These are phyloP conservation scores for Bucorvus abyssinicus DNA, from an alignment of 2,797 vertebrate genomes.

Conservation along the genomic window DNA sequence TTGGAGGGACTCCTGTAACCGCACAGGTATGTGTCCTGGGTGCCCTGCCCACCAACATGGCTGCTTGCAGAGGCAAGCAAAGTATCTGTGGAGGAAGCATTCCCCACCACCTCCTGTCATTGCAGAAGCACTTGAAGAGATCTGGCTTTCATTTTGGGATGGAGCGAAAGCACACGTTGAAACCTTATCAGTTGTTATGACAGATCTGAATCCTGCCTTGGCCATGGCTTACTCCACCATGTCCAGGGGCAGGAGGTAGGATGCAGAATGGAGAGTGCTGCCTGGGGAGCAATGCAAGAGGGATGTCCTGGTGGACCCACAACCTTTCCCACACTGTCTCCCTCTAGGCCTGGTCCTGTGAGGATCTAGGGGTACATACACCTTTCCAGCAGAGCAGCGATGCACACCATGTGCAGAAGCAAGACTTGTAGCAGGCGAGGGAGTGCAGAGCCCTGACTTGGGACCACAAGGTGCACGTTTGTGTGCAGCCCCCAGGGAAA, in stretches of 20 bases:
- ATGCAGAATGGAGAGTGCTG: fast-evolving
- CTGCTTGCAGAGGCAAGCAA: fast-evolving
- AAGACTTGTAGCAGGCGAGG: not conserved
- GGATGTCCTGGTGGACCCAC: not conserved
- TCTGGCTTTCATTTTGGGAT: not conserved
- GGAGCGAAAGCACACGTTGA: slow-evolving; percentile 24
- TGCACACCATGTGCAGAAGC: not conserved
- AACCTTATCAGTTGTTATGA: slow-evolving; percentile 12
- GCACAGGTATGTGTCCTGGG: fast-evolving
- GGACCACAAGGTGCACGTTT: fast-evolving
- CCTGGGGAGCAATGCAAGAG: not conserved
- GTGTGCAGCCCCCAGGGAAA: not conserved
- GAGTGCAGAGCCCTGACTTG: fast-evolving
- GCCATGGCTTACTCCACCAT: not conserved
- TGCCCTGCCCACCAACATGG: fast-evolving
- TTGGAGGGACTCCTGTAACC: not conserved
- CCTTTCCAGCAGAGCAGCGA: not conserved
- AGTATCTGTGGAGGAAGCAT: not conserved
- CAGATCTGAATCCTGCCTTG: not conserved
- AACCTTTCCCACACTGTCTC: not conserved
- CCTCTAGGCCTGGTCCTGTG: not conserved
- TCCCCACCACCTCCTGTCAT: not conserved
- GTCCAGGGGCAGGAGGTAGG: not conserved
- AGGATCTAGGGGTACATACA: not conserved
- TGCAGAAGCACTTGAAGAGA: not conserved